Evolutionary conservation across 1,140 invertebrate genomes (phyloP).

Genomic region (Cydia pomonella): DNA sequence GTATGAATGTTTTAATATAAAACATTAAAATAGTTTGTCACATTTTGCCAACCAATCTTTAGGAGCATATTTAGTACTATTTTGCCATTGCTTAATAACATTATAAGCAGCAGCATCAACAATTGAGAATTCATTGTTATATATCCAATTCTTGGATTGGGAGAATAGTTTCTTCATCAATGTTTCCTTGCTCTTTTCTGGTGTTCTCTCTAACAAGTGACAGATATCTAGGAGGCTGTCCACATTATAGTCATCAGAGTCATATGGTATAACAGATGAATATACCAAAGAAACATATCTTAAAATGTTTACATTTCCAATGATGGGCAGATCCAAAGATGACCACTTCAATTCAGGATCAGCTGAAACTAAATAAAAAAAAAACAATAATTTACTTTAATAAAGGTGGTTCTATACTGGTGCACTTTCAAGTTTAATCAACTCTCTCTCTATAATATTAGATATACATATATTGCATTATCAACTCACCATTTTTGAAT

Average conservation of each 20-base stretch:
- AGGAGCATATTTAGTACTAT: constrained; percentile 57
- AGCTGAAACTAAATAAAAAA: constrained; percentile 79
- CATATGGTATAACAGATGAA: constrained; percentile 63
- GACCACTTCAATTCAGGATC: constrained; percentile 75
- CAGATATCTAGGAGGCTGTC: constrained; percentile 84
- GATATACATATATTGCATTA: neutral
- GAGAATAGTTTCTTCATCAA: constrained; percentile 58
- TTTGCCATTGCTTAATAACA: constrained; percentile 79
- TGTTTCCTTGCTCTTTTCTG: constrained; percentile 62
- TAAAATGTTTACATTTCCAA: constrained; percentile 81
- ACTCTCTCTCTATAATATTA: too few species aligned
- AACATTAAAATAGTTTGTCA: constrained; percentile 50
- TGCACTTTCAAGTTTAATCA: neutral
- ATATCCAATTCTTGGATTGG: constrained; percentile 57
- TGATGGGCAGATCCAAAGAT: constrained; percentile 67
- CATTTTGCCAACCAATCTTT: constrained; percentile 64
- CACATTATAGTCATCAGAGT: constrained; percentile 65
- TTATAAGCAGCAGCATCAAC: constrained; percentile 84
- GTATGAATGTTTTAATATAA: neutral
- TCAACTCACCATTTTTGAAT: constrained; percentile 87
- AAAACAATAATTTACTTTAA: constrained; percentile 11
- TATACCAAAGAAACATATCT: constrained; percentile 76
- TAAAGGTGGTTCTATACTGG: too few species aligned
- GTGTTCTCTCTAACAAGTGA: constrained; percentile 74
- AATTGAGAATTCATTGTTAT: constrained; percentile 74